Conservation (phyloP, 2,888 invertebrate species). For the Leptogaster cylindrica region DNA sequence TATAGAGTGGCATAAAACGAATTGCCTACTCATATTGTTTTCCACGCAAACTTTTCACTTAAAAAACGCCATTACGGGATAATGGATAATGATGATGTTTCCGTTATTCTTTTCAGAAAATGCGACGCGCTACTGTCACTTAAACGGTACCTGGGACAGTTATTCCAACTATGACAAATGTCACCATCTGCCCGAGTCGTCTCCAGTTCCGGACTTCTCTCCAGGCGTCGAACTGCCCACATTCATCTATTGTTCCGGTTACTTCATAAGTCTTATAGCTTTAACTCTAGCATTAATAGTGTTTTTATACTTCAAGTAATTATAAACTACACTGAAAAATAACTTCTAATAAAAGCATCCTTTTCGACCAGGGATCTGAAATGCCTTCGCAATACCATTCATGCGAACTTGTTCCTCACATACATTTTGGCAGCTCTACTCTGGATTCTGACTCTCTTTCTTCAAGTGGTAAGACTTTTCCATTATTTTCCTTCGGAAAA, state of each 20-base stretch:
- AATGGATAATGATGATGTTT: neutral
- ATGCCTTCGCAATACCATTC: conserved; percentile 91
- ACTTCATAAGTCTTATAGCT: conserved; percentile 82
- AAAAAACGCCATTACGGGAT: no score
- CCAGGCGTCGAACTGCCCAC: conserved; percentile 67
- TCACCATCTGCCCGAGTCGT: conserved; percentile 64
- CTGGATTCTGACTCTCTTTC: conserved; percentile 84
- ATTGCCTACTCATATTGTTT: no score
- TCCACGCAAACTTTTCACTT: no score
- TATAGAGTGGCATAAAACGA: no score
- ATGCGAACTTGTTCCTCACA: conserved; percentile 91
- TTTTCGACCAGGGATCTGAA: conserved; percentile 77
- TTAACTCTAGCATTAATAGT: conserved; percentile 83
- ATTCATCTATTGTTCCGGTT: conserved; percentile 82
- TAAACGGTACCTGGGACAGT: conserved; percentile 82
- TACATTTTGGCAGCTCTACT: conserved; percentile 87
- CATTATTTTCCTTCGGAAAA: neutral
- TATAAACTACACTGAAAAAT: conserved; percentile 50
- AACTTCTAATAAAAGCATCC: no score
- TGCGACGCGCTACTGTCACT: conserved; percentile 77
- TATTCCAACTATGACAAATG: conserved; percentile 78
- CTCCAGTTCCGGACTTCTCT: conserved; percentile 65
- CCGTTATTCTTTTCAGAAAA: conserved; percentile 71
- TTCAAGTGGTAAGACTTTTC: conserved; percentile 69
- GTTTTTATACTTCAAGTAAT: conserved; percentile 90